These are phyloP conservation scores for Pogonocichla stellata DNA, from an alignment of 2,113 vertebrate species.

Conservation along the genomic window DNA sequence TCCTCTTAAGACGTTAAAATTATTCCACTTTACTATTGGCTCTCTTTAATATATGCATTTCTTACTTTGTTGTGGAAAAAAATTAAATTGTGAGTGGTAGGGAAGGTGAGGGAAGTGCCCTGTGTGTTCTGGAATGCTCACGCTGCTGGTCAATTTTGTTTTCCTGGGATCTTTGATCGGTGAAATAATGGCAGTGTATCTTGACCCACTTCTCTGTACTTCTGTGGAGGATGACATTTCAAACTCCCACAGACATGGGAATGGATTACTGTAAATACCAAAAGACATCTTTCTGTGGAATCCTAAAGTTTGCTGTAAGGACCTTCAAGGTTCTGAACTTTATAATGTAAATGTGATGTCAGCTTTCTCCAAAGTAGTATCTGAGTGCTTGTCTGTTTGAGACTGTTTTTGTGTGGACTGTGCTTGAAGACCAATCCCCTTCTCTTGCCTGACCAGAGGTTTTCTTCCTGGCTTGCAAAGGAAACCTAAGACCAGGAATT, in stretches of 20 bases:
- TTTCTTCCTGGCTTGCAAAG: background rate
- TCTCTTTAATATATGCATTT: background rate
- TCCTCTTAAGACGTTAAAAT: background rate
- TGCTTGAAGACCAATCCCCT: background rate
- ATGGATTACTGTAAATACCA: background rate
- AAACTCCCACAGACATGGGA: background rate
- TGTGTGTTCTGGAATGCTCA: background rate
- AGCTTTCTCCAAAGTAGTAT: background rate
- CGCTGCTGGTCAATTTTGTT: fast-evolving
- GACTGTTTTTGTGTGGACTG: background rate
- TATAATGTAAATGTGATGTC: background rate
- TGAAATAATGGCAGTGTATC: background rate
- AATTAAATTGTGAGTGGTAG: background rate
- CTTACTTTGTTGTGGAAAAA: background rate
- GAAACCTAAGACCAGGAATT: background rate
- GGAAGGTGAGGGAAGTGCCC: background rate
- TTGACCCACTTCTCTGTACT: background rate
- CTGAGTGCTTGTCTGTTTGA: background rate
- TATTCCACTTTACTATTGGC: background rate
- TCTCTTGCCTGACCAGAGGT: background rate
- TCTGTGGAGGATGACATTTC: background rate
- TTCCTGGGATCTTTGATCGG: background rate
- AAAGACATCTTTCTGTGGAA: background rate
- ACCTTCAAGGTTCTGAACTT: background rate
- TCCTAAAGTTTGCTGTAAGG: background rate